A percentile compares a stretch with the other conserved stretches of the same genome.
phyloP scores from a whole-genome alignment of 2,888 invertebrate genomes.

The Ochlodes sylvanus region DNA sequence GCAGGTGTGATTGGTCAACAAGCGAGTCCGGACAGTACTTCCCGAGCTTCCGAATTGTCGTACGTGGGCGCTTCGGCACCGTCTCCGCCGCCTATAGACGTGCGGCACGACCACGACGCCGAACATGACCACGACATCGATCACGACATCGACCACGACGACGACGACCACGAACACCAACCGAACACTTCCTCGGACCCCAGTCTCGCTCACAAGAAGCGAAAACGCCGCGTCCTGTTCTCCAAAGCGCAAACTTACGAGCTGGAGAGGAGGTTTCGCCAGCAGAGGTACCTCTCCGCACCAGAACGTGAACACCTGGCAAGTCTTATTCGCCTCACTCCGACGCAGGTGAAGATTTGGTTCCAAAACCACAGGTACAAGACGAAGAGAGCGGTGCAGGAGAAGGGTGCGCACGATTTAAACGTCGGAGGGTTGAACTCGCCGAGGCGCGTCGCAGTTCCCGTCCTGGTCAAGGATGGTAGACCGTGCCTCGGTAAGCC shows the following conservation, averaged over 20 bases:
- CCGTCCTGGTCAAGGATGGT: conserved; percentile 97
- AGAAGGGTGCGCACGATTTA: conserved; percentile 91
- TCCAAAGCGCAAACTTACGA: conserved; percentile 99
- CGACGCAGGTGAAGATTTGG: conserved; percentile 99
- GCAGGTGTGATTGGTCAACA: conserved; percentile 87
- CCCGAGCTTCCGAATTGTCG: conserved; percentile 92
- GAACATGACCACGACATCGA: conserved; percentile 76
- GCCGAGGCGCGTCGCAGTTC: conserved; percentile 96
- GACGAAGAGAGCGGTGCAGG: conserved; percentile 98
- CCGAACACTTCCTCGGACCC: conserved; percentile 67
- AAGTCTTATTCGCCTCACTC: conserved; percentile 96
- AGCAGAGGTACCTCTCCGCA: conserved; percentile 98
- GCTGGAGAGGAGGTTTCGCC: conserved; percentile 96
- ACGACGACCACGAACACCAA: conserved; percentile 78
- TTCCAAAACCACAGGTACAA: conserved; percentile 99
- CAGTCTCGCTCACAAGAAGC: conserved; percentile 90
- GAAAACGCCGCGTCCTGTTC: conserved; percentile 98
- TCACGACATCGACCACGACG: conserved; percentile 85
- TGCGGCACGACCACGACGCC: conserved; percentile 64
- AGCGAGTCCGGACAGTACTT: conserved; percentile 94
- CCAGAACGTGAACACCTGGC: conserved; percentile 99
- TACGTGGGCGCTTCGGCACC: conserved; percentile 76
- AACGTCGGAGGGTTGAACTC: conserved; percentile 90
- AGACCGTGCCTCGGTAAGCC: conserved; percentile 92
- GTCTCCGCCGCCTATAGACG: conserved; percentile 68